Base-by-base conservation (phyloP, 2,797 vertebrate genomes). In the Pelodytes ibericus region DNA sequence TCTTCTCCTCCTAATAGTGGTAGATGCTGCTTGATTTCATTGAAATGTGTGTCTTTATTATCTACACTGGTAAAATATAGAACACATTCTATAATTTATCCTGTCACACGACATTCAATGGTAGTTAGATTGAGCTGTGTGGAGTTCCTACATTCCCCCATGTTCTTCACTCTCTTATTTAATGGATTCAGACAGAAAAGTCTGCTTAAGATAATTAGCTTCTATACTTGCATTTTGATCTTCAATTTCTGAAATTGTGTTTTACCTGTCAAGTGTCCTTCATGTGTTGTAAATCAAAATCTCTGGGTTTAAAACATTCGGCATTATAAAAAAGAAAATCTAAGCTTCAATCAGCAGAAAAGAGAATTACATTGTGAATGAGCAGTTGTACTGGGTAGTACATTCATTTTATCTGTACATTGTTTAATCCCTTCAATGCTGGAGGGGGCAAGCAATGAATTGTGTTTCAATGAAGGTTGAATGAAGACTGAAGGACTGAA, bases 241-340 rank as follows among this genome's bases (percentile, higher is more conserved):
- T 53, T 30, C 59, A 63, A 51, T 53, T 25, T 72, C 59, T 53
- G 44, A 72, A 63, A 63, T 53, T 63, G 59, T 63, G 59, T 63
- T 63, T 72, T 72, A 72, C 71, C 71, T 72, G 71, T 72, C 59
- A 72, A 72, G 71, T 62, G 71, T 63, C 59, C 71, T 72, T 72
- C 71, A 63, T 53, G 16, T 49, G 20, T 24, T 51, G 59, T 63
- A 63, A 63, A 41, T 62, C 58, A 24, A 72, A 72, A 49, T 63
- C 29, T 62, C 9, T 5, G 44, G 15, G 13, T 72, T 72, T 63
- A 51, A 62, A 56, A 76, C 11, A 53, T 30, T 20, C 30, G 18
- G 44, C 25, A 20, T 57, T 56, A 11, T 29, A 16, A 75, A 72
- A 62, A 64, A 26, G 25, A 41, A 41, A 70, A 63, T 44, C 5